A percentile compares a stretch with the other conserved stretches of the same genome.
phyloP scores from a whole-genome alignment of 2,113 vertebrate genomes.

The Sinosuthora webbiana region DNA sequence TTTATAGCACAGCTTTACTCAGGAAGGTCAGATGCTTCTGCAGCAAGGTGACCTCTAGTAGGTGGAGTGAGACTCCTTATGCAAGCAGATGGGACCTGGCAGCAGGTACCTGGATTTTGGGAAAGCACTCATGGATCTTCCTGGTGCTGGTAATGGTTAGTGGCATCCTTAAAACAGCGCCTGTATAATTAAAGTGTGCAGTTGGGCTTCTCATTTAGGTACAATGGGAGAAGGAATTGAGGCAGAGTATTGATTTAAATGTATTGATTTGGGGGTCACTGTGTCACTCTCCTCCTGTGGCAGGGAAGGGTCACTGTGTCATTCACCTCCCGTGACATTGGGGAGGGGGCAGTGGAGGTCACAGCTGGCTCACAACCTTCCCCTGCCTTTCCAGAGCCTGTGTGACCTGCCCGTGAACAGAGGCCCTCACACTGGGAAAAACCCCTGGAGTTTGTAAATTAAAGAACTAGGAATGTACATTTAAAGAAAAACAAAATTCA shows the following conservation, averaged over 20 bases:
- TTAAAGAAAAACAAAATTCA: accelerated
- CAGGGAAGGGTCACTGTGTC: background rate
- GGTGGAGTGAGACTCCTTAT: background rate
- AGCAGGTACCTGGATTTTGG: background rate
- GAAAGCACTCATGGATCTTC: background rate
- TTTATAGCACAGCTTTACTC: background rate
- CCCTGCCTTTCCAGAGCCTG: background rate
- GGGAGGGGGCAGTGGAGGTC: background rate
- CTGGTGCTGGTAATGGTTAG: background rate
- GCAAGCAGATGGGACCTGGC: background rate
- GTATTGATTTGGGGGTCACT: background rate
- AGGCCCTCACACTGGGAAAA: background rate
- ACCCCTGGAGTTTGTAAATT: background rate
- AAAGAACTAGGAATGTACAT: background rate
- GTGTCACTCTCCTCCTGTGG: background rate
- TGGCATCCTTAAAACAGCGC: background rate
- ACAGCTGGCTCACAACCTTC: background rate
- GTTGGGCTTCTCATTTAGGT: background rate
- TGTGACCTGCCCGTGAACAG: background rate
- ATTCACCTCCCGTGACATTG: accelerated
- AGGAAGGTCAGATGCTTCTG: background rate
- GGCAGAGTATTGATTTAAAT: background rate
- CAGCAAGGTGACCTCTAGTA: background rate
- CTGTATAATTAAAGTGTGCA: background rate
- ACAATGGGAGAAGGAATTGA: background rate